These are phyloP conservation scores for Spongia lamella DNA, from an alignment of 37 sponge, comb jelly and placozoan species.

Conservation along the genomic window DNA sequence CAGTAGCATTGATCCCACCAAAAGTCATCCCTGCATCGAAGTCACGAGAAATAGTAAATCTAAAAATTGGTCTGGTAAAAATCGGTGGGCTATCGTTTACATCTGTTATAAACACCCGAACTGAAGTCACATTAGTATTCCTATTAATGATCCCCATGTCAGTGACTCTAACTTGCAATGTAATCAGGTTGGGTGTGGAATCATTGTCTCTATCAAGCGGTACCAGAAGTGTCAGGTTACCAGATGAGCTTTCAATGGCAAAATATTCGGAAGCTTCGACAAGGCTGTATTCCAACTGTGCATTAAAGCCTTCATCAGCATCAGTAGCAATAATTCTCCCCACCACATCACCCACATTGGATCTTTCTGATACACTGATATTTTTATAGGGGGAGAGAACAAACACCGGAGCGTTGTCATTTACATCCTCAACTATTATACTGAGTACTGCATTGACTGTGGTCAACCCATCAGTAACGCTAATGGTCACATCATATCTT, in stretches of 20 bases:
- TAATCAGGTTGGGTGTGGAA: too few species aligned
- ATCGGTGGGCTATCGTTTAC: constrained; percentile 60
- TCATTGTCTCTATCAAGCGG: too few species aligned
- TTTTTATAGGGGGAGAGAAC: neutral
- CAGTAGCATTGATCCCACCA: constrained; percentile 19
- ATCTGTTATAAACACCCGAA: constrained; percentile 49
- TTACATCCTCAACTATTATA: constrained; percentile 68
- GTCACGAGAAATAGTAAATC: constrained; percentile 3
- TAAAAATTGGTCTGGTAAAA: neutral
- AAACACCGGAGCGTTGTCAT: constrained; percentile 64
- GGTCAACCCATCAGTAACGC: constrained; percentile 19
- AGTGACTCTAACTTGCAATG: too few species aligned
- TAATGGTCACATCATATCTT: constrained; percentile 43
- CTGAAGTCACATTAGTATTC: neutral
- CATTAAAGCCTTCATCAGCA: constrained; percentile 50
- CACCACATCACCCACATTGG: constrained; percentile 2
- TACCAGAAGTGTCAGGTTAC: too few species aligned
- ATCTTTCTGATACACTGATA: constrained; percentile 1
- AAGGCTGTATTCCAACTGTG: constrained; percentile 10
- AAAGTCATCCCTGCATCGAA: neutral
- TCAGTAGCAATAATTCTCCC: constrained; percentile 38
- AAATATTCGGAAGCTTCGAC: neutral
- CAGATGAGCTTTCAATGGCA: too few species aligned
- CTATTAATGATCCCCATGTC: too few species aligned
- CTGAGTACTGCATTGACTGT: constrained; percentile 17